Base-by-base conservation (phyloP, 2,113 vertebrate species). In the Hypomesus transpacificus region DNA sequence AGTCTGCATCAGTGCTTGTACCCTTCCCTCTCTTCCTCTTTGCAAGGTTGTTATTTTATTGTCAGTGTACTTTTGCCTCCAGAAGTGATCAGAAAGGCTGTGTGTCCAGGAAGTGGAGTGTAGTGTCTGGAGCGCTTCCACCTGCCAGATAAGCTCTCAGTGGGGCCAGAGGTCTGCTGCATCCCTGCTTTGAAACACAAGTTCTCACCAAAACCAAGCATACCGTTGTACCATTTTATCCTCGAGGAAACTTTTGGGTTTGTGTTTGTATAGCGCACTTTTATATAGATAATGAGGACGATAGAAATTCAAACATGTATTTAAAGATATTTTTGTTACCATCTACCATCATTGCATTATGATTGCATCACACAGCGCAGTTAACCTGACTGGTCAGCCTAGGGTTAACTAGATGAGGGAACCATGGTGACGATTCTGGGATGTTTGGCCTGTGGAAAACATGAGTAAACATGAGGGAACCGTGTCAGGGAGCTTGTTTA, bases 231-330 rank as follows among this genome's bases (percentile, higher is more conserved):
- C 68, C 74, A 22, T 75, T 76, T 26, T 69, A 18, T 71, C 34
- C 74, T 72, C 26, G 63, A 77, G 70, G 85, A 85, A 86, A 87
- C 75, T 65, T 69, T 77, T 67, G 73, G 82, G 81, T 87, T 85
- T 82, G 87, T 87, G 76, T 84, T 87, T 89, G 86, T 85, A 84
- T 88, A 85, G 88, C 89, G 89, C 91, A 92, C 90, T 91, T 92
- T 91, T 88, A 79, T 89, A 87, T 87, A 89, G 87, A 82, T 17
- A 54, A 75, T 65, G 77, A 85, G n/a, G 58, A 75, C 61, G 77
- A 85, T 81, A 86, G 85, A 85, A 52, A 77, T 78, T 85, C 76
- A 59, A 85, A 75, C 84, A 83, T 91, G 71, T 80, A 86, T 88
- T 89, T 87, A 89, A 89, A 80, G 82, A 79, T 87, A 87, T 89